A percentile compares a stretch with the other conserved stretches of the same genome.
Evolutionary conservation across 2,888 invertebrate species (phyloP).

Genomic region (Agrochola lota): DNA sequence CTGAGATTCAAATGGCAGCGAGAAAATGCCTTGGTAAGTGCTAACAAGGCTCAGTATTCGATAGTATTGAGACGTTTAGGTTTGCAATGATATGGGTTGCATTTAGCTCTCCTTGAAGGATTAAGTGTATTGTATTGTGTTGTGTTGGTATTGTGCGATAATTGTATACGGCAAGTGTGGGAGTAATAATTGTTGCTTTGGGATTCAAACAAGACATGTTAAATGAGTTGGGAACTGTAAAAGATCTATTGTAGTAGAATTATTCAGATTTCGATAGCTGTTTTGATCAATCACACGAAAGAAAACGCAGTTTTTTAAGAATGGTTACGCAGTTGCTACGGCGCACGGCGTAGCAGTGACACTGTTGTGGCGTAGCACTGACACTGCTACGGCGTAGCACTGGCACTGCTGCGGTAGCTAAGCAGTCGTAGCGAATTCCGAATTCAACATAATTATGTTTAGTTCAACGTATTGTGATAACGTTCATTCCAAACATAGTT

Average conservation of each 20-base stretch:
- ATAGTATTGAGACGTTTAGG: conserved; percentile 36
- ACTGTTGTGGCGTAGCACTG: conserved; percentile 5
- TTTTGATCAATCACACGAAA: not conserved
- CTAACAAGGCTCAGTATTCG: conserved; percentile 31
- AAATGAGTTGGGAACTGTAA: not conserved
- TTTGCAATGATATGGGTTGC: conserved; percentile 41
- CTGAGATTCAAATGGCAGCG: conserved; percentile 5
- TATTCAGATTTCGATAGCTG: no score
- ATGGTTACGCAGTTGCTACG: conserved; percentile 1
- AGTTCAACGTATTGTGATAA: not conserved
- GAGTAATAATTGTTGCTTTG: not conserved
- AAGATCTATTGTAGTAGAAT: not conserved
- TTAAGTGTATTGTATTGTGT: not conserved
- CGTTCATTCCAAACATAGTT: not conserved
- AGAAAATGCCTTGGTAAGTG: not conserved
- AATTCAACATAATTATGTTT: no score
- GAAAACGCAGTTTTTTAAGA: not conserved
- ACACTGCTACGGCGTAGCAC: not conserved
- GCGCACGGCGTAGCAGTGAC: conserved; percentile 6
- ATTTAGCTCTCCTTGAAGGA: conserved; percentile 13
- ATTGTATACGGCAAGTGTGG: not conserved
- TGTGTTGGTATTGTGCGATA: not conserved
- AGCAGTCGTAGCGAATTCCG: not conserved
- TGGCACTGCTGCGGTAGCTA: not conserved
- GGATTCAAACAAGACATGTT: no score